phyloP scores from a whole-genome alignment of 2,113 vertebrate species.

The Hyla sarda region DNA sequence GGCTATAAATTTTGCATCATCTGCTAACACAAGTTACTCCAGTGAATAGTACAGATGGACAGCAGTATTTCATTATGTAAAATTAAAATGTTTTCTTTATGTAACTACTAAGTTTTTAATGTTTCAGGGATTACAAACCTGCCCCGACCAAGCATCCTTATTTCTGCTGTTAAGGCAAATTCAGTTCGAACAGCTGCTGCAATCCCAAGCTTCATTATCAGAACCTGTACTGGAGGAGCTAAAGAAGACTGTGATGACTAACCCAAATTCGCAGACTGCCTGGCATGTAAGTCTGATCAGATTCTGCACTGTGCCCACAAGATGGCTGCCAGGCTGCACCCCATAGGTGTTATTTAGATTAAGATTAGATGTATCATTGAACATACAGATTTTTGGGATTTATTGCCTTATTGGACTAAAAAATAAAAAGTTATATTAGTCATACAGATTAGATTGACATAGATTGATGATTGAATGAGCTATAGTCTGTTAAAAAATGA shows the following conservation, averaged over 20 bases:
- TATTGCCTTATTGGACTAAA: too few relatives aligned
- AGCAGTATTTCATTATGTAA: background rate
- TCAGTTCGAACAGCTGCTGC: slow-evolving; percentile 85
- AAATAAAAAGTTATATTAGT: too few relatives aligned
- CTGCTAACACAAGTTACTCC: too few relatives aligned
- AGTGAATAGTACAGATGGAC: too few relatives aligned
- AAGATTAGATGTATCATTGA: background rate
- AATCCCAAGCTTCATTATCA: slow-evolving; percentile 76
- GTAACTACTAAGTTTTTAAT: too few relatives aligned
- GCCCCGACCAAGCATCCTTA: slow-evolving; percentile 82
- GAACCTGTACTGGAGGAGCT: slow-evolving; percentile 84
- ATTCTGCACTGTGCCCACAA: background rate
- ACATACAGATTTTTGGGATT: background rate
- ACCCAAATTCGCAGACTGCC: slow-evolving; percentile 81
- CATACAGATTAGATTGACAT: too few relatives aligned
- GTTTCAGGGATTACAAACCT: slow-evolving; percentile 81
- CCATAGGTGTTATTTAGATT: background rate
- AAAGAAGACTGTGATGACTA: slow-evolving; percentile 81
- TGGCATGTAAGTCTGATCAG: slow-evolving; percentile 85
- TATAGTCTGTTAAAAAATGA: too few relatives aligned
- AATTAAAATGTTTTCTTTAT: background rate
- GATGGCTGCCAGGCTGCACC: background rate
- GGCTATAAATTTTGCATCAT: too few relatives aligned
- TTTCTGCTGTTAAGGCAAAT: slow-evolving; percentile 87
- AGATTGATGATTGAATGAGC: too few relatives aligned